Evolutionary conservation across 2,888 invertebrate species (phyloP).

Genomic region (Ernsta delagoae): DNA sequence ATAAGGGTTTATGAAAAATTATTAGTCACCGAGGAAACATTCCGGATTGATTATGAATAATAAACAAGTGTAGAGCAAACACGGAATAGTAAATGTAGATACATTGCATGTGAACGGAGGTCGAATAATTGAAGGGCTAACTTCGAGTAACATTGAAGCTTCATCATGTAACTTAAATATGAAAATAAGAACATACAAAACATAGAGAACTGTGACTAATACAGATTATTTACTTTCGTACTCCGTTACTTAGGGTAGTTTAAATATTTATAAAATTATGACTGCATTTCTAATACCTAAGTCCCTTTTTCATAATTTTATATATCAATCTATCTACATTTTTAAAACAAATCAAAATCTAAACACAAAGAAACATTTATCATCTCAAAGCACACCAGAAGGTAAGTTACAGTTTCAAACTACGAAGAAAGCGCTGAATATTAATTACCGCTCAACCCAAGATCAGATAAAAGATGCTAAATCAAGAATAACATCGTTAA

Average conservation of each 20-base stretch:
- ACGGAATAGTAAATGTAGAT: conserved; percentile 55
- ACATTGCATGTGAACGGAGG: conserved; percentile 51
- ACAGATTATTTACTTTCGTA: no score
- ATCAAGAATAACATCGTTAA: conserved; percentile 8
- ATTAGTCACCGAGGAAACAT: conserved; percentile 79
- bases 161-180: no score
- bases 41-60: conserved; percentile 77
- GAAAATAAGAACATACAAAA: no score
- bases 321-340: neutral
- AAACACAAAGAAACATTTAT: conserved; percentile 19
- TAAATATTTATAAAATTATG: no score
- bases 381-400: conserved; percentile 24
- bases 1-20: conserved; percentile 76
- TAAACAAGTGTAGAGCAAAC: conserved; percentile 73
- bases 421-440: conserved; percentile 22
- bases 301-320: neutral
- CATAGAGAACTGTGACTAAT: no score
- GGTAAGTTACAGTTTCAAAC: conserved; percentile 23
- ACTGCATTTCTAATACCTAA: no score
- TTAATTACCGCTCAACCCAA: conserved; percentile 31
- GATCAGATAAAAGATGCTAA: conserved; percentile 30
- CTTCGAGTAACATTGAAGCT: conserved; percentile 30
- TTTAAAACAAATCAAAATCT: neutral
- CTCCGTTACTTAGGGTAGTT: no score
- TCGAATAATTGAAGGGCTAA: conserved; percentile 47